Evolutionary conservation across 2,113 vertebrate species (phyloP).

Genomic region (Festucalex cinctus): DNA sequence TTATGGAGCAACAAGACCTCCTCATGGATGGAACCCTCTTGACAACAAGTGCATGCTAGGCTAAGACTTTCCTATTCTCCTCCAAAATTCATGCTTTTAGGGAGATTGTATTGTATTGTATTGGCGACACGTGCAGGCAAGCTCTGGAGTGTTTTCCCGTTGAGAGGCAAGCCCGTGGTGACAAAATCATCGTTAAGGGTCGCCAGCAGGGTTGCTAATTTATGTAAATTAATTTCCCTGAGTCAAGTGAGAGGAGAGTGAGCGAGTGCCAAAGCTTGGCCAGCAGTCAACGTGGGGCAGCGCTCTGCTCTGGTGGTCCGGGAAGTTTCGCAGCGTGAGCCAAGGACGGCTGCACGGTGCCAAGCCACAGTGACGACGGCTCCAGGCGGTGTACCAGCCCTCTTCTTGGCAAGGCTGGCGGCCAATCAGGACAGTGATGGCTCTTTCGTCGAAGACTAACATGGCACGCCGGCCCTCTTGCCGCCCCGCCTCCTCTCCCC

Average conservation of each 20-base stretch:
- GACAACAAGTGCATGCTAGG: not conserved
- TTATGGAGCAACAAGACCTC: not conserved
- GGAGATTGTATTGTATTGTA: not conserved
- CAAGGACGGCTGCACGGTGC: slow-evolving; percentile 35
- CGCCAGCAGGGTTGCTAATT: slow-evolving; percentile 67
- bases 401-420: slow-evolving; percentile 67
- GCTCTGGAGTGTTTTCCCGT: slow-evolving; percentile 14
- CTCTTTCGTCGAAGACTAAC: slow-evolving; percentile 63
- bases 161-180: slow-evolving; percentile 15
- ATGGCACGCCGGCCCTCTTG: slow-evolving; percentile 56
- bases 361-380: slow-evolving; percentile 47
- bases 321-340: slow-evolving; percentile 55
- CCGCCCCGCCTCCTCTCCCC: slow-evolving; percentile 49
- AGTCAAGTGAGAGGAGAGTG: slow-evolving; percentile 42
- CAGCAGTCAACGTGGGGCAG: slow-evolving; percentile 42
- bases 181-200: slow-evolving; percentile 61
- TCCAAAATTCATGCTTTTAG: not conserved
- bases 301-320: slow-evolving; percentile 37
- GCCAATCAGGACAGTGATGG: slow-evolving; percentile 65
- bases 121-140: slow-evolving; percentile 3
- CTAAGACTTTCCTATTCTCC: not conserved
- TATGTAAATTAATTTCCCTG: slow-evolving; percentile 71
- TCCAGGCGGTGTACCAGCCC: slow-evolving; percentile 50
- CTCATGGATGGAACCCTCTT: not conserved
- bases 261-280: slow-evolving; percentile 46